A percentile compares a stretch with the other conserved stretches of the same genome.
These are phyloP conservation scores for Piaya cayana DNA, from an alignment of 2,113 vertebrate genomes.

Conservation along the genomic window DNA sequence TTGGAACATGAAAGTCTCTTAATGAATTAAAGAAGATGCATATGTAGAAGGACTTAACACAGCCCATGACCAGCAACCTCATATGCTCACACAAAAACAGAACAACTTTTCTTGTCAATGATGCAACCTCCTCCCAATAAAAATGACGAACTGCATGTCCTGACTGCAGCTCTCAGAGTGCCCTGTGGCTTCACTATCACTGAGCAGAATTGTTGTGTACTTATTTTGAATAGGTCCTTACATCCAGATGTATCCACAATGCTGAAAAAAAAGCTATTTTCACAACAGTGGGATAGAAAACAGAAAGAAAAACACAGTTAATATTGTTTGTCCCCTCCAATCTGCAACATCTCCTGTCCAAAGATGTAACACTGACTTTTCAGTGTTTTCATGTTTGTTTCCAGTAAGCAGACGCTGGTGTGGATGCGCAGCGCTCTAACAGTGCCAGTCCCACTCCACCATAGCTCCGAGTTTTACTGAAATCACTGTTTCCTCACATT, in stretches of 20 bases:
- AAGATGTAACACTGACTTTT: neutral
- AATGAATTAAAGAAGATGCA: conserved; percentile 62
- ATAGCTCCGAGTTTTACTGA: neutral
- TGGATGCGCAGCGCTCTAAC: neutral
- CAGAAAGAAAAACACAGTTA: neutral
- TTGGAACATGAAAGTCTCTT: conserved; percentile 41
- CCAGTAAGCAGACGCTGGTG: neutral
- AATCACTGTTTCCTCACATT: neutral
- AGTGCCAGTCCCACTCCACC: accelerated
- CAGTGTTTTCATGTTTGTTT: neutral
- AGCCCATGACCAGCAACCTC: conserved; percentile 21
- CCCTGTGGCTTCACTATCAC: neutral
- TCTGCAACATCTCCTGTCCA: neutral
- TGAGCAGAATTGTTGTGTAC: neutral
- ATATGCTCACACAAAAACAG: conserved; percentile 4
- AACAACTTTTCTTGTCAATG: conserved; percentile 18
- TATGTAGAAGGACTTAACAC: conserved; percentile 56
- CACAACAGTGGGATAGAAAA: neutral
- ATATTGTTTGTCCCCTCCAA: neutral
- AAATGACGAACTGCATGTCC: neutral
- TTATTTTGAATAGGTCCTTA: neutral
- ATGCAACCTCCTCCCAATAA: neutral
- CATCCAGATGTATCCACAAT: neutral
- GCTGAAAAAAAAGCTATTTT: neutral
- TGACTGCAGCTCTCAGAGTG: neutral